phyloP scores from a whole-genome alignment of 1,140 invertebrate genomes.

The Venustaconcha ellipsiformis region DNA sequence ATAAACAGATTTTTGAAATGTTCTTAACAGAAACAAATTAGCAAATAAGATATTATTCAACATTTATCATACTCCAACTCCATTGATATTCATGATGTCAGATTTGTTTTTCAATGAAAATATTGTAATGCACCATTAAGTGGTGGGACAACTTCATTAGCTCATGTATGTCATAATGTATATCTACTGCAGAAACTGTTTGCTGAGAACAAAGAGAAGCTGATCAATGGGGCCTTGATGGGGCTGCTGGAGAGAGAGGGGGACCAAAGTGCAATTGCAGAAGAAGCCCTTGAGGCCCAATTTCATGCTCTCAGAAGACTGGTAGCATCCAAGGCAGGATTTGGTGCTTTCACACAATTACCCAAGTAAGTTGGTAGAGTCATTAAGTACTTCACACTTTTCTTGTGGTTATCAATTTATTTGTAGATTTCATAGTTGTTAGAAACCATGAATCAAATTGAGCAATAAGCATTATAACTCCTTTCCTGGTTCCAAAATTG shows the following conservation, averaged over 20 bases:
- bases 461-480: too few relatives aligned
- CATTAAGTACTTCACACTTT: too few relatives aligned
- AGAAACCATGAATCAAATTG: too few relatives aligned
- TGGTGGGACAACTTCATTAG: too few relatives aligned
- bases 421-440: too few relatives aligned
- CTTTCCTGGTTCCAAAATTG: too few relatives aligned
- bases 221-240: constrained; percentile 86
- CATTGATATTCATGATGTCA: not conserved
- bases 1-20: too few relatives aligned
- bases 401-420: too few relatives aligned
- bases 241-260: constrained; percentile 81
- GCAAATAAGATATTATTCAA: not conserved
- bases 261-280: constrained; percentile 73
- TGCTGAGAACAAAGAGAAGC: constrained; percentile 98
- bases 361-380: constrained; percentile 76
- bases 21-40: not conserved
- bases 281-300: constrained; percentile 81
- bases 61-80: not conserved
- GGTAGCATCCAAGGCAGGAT: constrained; percentile 97
- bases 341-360: constrained; percentile 93
- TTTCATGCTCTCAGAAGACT: constrained; percentile 94
- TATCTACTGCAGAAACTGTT: constrained; percentile 84
- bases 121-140: not conserved
- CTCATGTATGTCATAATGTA: not conserved
- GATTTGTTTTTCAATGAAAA: not conserved